Evolutionary conservation across 1,140 invertebrate genomes (phyloP).

Genomic region (Notospermus geniculatus): DNA sequence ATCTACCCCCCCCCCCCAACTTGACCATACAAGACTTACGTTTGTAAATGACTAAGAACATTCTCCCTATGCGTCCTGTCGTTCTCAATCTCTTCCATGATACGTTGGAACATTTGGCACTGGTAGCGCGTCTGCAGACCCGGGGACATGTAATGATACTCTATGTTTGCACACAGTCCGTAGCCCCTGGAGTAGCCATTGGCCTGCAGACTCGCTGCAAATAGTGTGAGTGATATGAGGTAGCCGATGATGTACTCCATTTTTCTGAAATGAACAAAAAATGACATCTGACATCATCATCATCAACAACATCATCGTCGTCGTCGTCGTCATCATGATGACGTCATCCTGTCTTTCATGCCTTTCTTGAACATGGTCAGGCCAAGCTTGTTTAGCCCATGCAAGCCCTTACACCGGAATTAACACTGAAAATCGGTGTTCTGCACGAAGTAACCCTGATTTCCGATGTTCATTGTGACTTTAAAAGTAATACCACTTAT

Average conservation of each 20-base stretch:
- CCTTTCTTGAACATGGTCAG: too few species aligned
- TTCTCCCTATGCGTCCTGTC: slow-evolving; percentile 21
- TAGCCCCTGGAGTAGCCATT: not conserved
- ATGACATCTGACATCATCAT: not conserved
- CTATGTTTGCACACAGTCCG: slow-evolving; percentile 27
- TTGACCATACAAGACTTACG: too few species aligned
- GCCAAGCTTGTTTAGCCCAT: too few species aligned
- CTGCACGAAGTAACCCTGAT: too few species aligned
- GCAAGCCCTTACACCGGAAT: too few species aligned
- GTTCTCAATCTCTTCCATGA: slow-evolving; percentile 27
- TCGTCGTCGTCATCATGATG: not conserved
- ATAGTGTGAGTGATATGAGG: not conserved
- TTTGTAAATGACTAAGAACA: slow-evolving; percentile 25
- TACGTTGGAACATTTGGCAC: slow-evolving; percentile 34
- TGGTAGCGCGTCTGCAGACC: slow-evolving; percentile 39
- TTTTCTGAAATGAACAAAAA: not conserved
- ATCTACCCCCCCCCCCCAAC: too few species aligned
- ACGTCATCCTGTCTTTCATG: too few species aligned
- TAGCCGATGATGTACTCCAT: not conserved
- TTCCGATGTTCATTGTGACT: too few species aligned
- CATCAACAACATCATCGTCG: too few species aligned
- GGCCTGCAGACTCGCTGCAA: not conserved
- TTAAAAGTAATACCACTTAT: too few species aligned
- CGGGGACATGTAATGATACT: slow-evolving; percentile 28
- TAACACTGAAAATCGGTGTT: too few species aligned